These are phyloP conservation scores for Apaloderma vittatum DNA, from an alignment of 2,113 vertebrate genomes.

Conservation along the genomic window DNA sequence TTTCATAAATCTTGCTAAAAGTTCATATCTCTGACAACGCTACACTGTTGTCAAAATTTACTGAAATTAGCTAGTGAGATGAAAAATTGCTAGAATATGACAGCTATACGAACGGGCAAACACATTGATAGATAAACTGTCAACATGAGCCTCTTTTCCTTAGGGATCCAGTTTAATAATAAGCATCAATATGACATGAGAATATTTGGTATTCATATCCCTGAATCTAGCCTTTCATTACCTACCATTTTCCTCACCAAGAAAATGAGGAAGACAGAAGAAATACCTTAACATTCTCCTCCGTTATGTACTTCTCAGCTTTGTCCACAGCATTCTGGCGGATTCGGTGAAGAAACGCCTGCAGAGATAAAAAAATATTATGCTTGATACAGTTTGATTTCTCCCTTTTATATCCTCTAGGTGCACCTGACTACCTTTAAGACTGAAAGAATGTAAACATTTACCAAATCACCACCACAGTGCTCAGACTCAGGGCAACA, in stretches of 20 bases:
- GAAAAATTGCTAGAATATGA: not conserved
- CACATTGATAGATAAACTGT: not conserved
- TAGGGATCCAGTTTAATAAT: not conserved
- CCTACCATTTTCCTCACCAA: not conserved
- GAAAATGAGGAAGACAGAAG: not conserved
- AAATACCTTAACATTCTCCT: constrained; percentile 95
- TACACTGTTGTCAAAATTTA: not conserved
- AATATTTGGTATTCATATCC: not conserved
- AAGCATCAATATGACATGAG: not conserved
- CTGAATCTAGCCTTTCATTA: not conserved
- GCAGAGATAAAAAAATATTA: constrained; percentile 18
- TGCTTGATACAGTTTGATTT: not conserved
- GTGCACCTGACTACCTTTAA: not conserved
- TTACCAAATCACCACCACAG: not conserved
- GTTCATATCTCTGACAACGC: not conserved
- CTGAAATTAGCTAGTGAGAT: not conserved
- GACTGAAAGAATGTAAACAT: not conserved
- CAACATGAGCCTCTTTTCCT: not conserved
- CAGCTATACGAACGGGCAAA: not conserved
- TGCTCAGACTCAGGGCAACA: not conserved
- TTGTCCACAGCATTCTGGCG: constrained; percentile 90
- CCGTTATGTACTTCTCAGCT: constrained; percentile 91
- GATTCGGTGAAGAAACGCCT: constrained; percentile 96
- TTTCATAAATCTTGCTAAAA: not conserved
- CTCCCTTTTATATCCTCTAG: not conserved